Conservation (phyloP, 2,888 invertebrate species). For the Stegana nigrithorax region DNA sequence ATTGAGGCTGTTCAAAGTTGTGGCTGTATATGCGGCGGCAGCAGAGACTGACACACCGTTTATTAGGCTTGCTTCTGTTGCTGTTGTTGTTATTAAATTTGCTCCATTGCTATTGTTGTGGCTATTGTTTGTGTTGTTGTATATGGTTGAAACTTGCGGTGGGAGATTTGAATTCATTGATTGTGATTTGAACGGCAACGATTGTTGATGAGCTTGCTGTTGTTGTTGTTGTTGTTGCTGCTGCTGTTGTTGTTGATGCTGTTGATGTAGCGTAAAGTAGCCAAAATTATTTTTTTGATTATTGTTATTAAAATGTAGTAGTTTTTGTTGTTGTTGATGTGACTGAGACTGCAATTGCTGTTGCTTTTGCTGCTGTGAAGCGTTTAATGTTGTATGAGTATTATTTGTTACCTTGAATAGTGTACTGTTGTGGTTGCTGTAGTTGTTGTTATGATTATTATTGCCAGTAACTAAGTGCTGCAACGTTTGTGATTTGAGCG, state of each 20-base stretch:
- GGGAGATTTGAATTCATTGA: slow-evolving; percentile 25
- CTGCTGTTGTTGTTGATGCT: slow-evolving; percentile 31
- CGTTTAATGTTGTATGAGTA: slow-evolving; percentile 23
- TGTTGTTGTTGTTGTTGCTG: slow-evolving; percentile 28
- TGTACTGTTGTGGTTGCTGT: slow-evolving; percentile 24
- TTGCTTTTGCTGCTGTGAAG: slow-evolving; percentile 25
- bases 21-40: neutral
- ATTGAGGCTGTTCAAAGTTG: slow-evolving; percentile 6
- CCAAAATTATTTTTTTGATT: slow-evolving; percentile 35
- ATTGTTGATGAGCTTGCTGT: no score
- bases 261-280: slow-evolving; percentile 34
- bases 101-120: slow-evolving; percentile 23
- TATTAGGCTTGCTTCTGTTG: slow-evolving; percentile 22
- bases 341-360: slow-evolving; percentile 20
- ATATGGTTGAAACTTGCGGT: slow-evolving; percentile 32
- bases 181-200: no score
- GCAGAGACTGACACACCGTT: neutral
- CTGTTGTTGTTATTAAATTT: slow-evolving; percentile 33
- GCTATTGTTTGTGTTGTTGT: slow-evolving; percentile 29
- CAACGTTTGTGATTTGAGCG: slow-evolving; percentile 1
- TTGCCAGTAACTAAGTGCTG: no score
- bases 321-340: slow-evolving; percentile 5
- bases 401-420: slow-evolving; percentile 11
- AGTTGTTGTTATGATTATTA: slow-evolving; percentile 25
- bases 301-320: slow-evolving; percentile 17